phyloP scores from a whole-genome alignment of 2,113 vertebrate genomes.

The Seriola quinqueradiata region DNA sequence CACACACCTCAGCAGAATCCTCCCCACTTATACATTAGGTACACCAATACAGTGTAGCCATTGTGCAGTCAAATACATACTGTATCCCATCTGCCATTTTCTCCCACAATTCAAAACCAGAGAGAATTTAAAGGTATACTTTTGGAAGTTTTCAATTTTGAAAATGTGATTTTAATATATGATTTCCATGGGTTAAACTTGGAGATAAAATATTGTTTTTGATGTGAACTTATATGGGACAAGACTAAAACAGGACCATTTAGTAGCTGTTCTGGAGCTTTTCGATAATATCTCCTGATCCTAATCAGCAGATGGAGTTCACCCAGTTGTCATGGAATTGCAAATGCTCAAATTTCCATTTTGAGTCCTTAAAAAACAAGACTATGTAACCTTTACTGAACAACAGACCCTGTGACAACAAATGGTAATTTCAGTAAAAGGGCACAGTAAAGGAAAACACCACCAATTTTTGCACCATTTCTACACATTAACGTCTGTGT shows the following conservation, averaged over 20 bases:
- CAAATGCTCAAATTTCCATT: neutral
- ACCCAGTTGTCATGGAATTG: neutral
- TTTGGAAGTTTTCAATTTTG: neutral
- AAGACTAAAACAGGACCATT: neutral
- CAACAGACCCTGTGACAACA: neutral
- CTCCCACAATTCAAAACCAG: constrained; percentile 3
- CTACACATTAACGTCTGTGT: neutral
- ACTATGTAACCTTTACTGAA: neutral
- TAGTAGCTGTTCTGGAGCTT: neutral
- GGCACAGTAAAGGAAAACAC: no score
- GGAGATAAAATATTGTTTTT: neutral
- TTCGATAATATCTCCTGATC: neutral
- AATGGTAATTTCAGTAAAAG: no score
- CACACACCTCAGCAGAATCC: constrained; percentile 25
- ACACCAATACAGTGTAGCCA: constrained; percentile 18
- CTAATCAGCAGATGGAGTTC: neutral
- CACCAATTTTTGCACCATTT: no score
- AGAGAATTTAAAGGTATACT: neutral
- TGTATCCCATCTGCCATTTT: constrained; percentile 19
- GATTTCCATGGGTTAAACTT: neutral
- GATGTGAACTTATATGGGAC: neutral
- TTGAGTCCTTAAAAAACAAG: neutral
- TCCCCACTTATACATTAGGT: constrained; percentile 23
- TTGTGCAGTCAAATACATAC: neutral
- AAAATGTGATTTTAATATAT: neutral